Evolutionary conservation across 2,797 vertebrate genomes (phyloP).

Genomic region (Pantherophis vulpinus): DNA sequence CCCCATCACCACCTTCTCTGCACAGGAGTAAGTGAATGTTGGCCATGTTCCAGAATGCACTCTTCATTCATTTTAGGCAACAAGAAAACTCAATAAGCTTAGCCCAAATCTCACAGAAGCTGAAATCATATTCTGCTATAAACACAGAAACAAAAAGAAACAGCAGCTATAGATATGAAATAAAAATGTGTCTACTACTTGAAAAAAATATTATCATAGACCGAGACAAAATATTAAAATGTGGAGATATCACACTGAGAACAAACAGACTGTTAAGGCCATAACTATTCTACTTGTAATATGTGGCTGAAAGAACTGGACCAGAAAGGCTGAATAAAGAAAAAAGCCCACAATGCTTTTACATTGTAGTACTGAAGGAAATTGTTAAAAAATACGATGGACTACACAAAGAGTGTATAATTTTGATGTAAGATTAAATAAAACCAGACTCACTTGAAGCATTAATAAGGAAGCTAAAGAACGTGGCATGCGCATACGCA

Average conservation of each 20-base stretch:
- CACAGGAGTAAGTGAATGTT: neutral
- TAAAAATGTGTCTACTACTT: neutral
- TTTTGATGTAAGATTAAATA: neutral
- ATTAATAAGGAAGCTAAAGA: neutral
- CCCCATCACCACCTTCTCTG: neutral
- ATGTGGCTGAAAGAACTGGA: neutral
- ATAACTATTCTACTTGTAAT: neutral
- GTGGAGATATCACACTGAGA: neutral
- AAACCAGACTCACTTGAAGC: neutral
- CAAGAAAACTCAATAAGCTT: neutral
- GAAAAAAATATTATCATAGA: neutral
- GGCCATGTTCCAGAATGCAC: neutral
- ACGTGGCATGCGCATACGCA: accelerated
- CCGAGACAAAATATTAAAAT: neutral
- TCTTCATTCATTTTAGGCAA: neutral
- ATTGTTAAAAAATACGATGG: neutral
- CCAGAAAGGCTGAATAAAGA: neutral
- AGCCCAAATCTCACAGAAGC: neutral
- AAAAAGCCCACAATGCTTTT: neutral
- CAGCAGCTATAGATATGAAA: neutral
- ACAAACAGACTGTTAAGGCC: neutral
- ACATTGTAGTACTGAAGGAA: neutral
- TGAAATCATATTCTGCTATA: neutral
- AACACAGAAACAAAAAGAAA: neutral
- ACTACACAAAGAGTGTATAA: neutral